Conservation (phyloP, 2,888 invertebrate species). For the Drosophila tripunctata region DNA sequence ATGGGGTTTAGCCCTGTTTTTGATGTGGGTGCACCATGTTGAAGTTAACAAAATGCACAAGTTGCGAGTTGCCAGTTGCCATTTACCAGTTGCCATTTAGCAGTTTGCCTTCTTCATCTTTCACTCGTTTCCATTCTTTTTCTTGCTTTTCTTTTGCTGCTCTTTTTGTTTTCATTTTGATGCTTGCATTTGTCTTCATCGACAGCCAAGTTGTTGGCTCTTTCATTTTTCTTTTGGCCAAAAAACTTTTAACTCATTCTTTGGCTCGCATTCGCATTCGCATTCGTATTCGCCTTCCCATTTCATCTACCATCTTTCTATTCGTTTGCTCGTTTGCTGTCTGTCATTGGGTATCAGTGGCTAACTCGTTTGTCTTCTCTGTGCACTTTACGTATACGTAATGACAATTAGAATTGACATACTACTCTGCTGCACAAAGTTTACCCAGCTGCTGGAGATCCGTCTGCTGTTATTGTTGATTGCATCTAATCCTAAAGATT, state of each 20-base stretch:
- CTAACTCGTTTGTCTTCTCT: slow-evolving; percentile 77
- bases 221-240: slow-evolving; percentile 75
- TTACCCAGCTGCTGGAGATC: slow-evolving; percentile 51
- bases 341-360: slow-evolving; percentile 75
- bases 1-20: slow-evolving; percentile 16
- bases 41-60: slow-evolving; percentile 59
- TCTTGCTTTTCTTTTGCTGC: not conserved
- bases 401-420: slow-evolving; percentile 80
- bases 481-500: slow-evolving; percentile 78
- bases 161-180: slow-evolving; percentile 24
- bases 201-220: slow-evolving; percentile 77
- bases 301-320: slow-evolving; percentile 20
- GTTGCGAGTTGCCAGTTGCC: slow-evolving; percentile 17
- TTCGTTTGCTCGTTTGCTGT: slow-evolving; percentile 59
- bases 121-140: slow-evolving; percentile 1
- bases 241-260: slow-evolving; percentile 69
- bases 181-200: slow-evolving; percentile 77
- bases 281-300: slow-evolving; percentile 1
- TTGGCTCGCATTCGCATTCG: slow-evolving; percentile 8
- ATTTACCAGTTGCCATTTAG: slow-evolving; percentile 35
- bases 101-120: slow-evolving; percentile 19
- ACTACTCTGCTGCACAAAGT: slow-evolving; percentile 56
- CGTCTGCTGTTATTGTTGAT: slow-evolving; percentile 74
- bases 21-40: slow-evolving; percentile 43
- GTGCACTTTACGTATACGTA: slow-evolving; percentile 79